Evolutionary conservation across 2,113 vertebrate species (phyloP).

Genomic region (Emberiza fucata): DNA sequence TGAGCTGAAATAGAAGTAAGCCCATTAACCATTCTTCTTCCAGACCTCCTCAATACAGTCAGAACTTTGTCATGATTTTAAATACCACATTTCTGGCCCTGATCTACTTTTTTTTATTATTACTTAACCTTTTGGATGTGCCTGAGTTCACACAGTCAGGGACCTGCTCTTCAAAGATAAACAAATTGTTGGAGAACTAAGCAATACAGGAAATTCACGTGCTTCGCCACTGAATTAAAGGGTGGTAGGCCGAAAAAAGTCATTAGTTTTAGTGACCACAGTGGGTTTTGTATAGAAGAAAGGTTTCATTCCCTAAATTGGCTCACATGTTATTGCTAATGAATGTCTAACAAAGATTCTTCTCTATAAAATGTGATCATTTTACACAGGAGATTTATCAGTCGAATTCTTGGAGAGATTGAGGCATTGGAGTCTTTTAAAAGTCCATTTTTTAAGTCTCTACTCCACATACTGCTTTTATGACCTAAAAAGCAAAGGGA

Average conservation of each 20-base stretch:
- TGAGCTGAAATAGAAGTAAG: conserved; percentile 28
- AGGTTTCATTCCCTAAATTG: conserved; percentile 66
- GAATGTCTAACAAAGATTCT: conserved; percentile 69
- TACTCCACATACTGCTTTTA: conserved; percentile 67
- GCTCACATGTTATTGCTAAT: conserved; percentile 66
- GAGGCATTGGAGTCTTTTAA: conserved; percentile 70
- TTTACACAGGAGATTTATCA: conserved; percentile 71
- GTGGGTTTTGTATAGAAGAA: conserved; percentile 61
- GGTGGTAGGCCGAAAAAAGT: conserved; percentile 52
- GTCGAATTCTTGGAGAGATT: conserved; percentile 63
- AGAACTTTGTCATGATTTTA: conserved; percentile 44
- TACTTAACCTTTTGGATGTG: conserved; percentile 54
- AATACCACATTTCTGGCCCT: conserved; percentile 36
- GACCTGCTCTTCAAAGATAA: conserved; percentile 60
- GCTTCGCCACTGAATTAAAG: conserved; percentile 46
- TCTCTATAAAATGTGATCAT: conserved; percentile 70
- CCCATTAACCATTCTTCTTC: conserved; percentile 45
- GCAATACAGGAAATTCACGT: conserved; percentile 37
- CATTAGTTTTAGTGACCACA: conserved; percentile 67
- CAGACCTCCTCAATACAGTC: conserved; percentile 22
- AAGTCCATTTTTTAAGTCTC: conserved; percentile 67
- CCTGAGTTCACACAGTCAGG: conserved; percentile 46
- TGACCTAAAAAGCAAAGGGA: conserved; percentile 73
- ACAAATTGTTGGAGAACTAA: conserved; percentile 61
- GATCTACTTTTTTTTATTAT: conserved; percentile 51